Evolutionary conservation across 1,140 invertebrate genomes (phyloP).

Genomic region (Odontomachus brunneus): DNA sequence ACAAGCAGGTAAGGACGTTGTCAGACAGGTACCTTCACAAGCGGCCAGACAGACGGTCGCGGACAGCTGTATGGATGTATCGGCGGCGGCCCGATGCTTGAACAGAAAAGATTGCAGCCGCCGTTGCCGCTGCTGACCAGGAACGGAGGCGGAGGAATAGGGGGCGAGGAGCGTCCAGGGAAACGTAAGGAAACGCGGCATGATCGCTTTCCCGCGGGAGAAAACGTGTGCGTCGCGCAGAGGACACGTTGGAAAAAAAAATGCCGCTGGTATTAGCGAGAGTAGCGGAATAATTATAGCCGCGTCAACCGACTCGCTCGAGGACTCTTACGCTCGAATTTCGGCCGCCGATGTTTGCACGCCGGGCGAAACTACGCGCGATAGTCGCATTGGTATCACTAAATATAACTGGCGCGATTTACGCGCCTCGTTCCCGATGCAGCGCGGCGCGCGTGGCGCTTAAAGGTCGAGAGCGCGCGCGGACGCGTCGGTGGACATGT

Average conservation of each 20-base stretch:
- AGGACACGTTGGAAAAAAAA: too few relatives aligned
- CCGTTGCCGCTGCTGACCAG: not conserved
- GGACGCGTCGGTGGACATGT: not conserved
- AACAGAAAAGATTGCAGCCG: conserved; percentile 25
- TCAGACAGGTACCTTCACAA: conserved; percentile 29
- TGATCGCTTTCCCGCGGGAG: too few relatives aligned
- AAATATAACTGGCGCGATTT: conserved; percentile 57
- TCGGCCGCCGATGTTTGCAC: not conserved
- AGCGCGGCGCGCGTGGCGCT: conserved; percentile 36
- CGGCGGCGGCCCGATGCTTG: conserved; percentile 32
- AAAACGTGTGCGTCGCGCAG: too few relatives aligned
- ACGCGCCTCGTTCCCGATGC: conserved; percentile 38
- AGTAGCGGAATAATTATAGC: too few relatives aligned
- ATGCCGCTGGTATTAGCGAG: too few relatives aligned
- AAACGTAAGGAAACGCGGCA: too few relatives aligned
- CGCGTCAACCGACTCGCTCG: conserved; percentile 7
- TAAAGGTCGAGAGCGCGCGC: conserved; percentile 18
- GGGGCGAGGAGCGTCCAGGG: too few relatives aligned
- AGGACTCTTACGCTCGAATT: not conserved
- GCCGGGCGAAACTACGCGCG: conserved; percentile 52
- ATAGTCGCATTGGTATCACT: conserved; percentile 57
- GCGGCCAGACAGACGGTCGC: conserved; percentile 37
- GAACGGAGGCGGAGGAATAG: too few relatives aligned
- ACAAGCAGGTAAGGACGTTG: conserved; percentile 25
- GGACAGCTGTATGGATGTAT: conserved; percentile 37